Conservation (phyloP, 2,888 invertebrate genomes). For the Frankliniella intonsa region DNA sequence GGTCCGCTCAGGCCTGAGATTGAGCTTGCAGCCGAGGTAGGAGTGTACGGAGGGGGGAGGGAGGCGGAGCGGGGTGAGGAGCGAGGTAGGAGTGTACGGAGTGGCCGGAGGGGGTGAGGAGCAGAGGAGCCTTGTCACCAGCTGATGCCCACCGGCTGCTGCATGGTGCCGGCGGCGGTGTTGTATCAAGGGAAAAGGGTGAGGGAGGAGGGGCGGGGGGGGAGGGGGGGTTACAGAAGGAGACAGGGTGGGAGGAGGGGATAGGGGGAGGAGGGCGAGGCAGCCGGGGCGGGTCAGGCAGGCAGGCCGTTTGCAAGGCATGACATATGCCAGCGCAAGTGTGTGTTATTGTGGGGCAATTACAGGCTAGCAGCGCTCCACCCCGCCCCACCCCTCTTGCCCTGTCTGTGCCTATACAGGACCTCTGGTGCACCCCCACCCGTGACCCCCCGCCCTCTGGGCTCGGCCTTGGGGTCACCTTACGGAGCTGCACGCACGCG, state of each 20-base stretch:
- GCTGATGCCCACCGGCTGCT: background rate
- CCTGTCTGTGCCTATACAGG: background rate
- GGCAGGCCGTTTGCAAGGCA: background rate
- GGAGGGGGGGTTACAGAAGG: background rate
- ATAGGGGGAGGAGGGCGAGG: background rate
- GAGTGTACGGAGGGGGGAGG: background rate
- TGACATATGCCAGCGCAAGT: too few relatives aligned
- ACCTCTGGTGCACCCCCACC: background rate
- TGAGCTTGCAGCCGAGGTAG: background rate
- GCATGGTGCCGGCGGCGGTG: background rate
- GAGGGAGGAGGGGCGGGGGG: too few relatives aligned
- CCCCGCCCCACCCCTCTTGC: too few relatives aligned
- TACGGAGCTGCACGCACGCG: too few relatives aligned
- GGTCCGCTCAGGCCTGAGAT: background rate
- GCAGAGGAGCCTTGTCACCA: background rate
- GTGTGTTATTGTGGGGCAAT: too few relatives aligned
- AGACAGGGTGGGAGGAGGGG: too few relatives aligned
- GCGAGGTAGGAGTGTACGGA: too few relatives aligned
- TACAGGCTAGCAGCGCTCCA: too few relatives aligned
- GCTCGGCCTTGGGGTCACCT: too few relatives aligned
- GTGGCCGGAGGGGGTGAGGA: background rate
- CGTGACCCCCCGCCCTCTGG: too few relatives aligned
- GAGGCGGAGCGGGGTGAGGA: background rate
- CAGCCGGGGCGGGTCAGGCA: background rate
- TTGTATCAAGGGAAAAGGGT: too few relatives aligned